Conservation (phyloP, 1,140 invertebrate species). For the Fopius arisanus region DNA sequence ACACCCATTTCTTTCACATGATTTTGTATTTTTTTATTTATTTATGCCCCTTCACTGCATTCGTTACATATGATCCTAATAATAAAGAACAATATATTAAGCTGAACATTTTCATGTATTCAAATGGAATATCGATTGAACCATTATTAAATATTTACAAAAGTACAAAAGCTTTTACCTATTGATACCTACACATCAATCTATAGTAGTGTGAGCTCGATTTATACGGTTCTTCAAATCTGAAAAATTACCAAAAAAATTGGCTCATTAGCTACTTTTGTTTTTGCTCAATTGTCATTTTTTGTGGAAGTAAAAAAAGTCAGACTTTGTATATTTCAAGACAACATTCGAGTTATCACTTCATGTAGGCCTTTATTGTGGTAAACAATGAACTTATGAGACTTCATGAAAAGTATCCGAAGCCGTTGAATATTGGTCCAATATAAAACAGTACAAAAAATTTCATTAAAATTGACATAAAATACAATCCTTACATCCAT, state of each 20-base stretch:
- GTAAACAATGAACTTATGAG: background rate
- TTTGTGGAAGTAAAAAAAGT: background rate
- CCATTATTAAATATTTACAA: constrained; percentile 25
- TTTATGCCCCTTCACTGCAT: background rate
- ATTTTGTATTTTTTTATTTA: background rate
- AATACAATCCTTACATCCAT: background rate
- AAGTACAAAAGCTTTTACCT: constrained; percentile 23
- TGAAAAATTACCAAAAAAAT: background rate
- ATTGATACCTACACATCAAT: background rate
- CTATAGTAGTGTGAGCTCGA: background rate
- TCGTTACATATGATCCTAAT: constrained; percentile 4
- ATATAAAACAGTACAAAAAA: background rate
- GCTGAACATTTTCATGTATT: background rate
- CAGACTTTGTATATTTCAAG: background rate
- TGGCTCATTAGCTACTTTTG: background rate
- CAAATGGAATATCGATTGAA: background rate
- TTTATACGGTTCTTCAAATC: background rate
- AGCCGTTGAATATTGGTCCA: background rate
- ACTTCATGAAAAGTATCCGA: background rate
- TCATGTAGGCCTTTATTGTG: background rate
- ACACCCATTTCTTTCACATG: background rate
- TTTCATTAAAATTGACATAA: background rate
- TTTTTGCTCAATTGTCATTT: background rate
- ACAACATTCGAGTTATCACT: background rate
- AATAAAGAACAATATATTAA: background rate